Evolutionary conservation across 2,888 invertebrate species (phyloP), one percentile per base, ranked within the genome.

Genomic region (Yponomeuta malinellus): DNA sequence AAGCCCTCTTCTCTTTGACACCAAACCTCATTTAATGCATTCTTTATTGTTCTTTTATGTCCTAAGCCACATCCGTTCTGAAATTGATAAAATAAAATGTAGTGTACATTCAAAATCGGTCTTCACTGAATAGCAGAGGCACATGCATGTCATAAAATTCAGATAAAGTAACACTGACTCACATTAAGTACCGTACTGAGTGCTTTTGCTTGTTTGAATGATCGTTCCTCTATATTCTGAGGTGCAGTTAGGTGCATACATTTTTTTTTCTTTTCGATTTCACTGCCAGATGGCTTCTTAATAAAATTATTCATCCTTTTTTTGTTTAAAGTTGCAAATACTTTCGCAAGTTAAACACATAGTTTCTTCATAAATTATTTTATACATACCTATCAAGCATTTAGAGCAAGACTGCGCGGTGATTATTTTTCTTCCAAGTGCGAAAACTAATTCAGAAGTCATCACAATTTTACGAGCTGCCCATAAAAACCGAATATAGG

Each of bases 221-320:
- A 89, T 88, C 89, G 82, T 79, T 83, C 83, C 83, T 82, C 82
- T 83, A 83, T 84, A 81, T 82, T 80, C 74, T 79, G 82, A 82
- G 78, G 77, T 78, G 48, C 2, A 23, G 77, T 33, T 33, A 23
- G 23, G 23, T 23, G 23, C 33, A 33, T 33, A 5, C 74, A 71
- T 73, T 77, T 76, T 74, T 82, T 83, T 84, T 83, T 84, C 82
- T 85, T 87, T 87, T 86, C 86, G 77, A 84, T 78, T 81, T 78
- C 82, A 82, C 79, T 79, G 80, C 83, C 81, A 86, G 81, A 86
- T 86, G 9, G 81, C 84, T 82, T 74, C 72, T 74, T 76, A 73
- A 78, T 23, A 23, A 23, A 23, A 23, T 79, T 81, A 83, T 82
- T 83, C 84, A 84, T 77, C 74, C 52, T 15, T 59, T 12, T 37